Conservation (phyloP, 1,140 invertebrate species). For the Drosophila burlai region DNA sequence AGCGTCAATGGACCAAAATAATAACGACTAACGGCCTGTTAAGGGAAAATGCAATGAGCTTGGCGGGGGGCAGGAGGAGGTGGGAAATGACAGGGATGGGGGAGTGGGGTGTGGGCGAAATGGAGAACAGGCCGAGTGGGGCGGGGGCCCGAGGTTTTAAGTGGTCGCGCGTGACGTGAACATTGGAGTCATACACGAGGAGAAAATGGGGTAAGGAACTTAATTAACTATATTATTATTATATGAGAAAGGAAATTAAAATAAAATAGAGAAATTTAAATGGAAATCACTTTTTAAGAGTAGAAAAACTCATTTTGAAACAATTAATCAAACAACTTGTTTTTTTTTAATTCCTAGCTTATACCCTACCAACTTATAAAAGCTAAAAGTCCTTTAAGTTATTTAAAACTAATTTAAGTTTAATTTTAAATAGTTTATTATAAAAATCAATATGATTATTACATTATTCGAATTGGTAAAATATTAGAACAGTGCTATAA, state of each 20-base stretch:
- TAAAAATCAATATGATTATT: not conserved
- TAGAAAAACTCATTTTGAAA: not conserved
- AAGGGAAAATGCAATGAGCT: slow-evolving; percentile 72
- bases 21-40: slow-evolving; percentile 84
- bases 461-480: too few species aligned
- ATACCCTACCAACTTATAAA: too few species aligned
- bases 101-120: slow-evolving; percentile 9
- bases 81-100: slow-evolving; percentile 1
- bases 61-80: slow-evolving; percentile 2
- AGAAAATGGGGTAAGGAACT: not conserved
- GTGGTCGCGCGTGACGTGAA: slow-evolving; percentile 82
- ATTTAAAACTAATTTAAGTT: not conserved
- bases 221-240: not conserved
- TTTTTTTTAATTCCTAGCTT: too few species aligned
- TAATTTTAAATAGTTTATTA: too few species aligned
- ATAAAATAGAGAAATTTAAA: not conserved
- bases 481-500: too few species aligned
- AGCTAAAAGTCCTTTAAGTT: not conserved
- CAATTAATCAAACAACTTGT: not conserved
- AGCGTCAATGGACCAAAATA: slow-evolving; percentile 85
- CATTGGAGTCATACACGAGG: slow-evolving; percentile 16
- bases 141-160: slow-evolving; percentile 73
- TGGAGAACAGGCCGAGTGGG: slow-evolving; percentile 12
- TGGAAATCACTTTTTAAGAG: not conserved
- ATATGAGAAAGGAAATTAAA: not conserved